These are phyloP conservation scores for Madoqua kirkii DNA, from an alignment of 2,113 vertebrate species.

Conservation along the genomic window DNA sequence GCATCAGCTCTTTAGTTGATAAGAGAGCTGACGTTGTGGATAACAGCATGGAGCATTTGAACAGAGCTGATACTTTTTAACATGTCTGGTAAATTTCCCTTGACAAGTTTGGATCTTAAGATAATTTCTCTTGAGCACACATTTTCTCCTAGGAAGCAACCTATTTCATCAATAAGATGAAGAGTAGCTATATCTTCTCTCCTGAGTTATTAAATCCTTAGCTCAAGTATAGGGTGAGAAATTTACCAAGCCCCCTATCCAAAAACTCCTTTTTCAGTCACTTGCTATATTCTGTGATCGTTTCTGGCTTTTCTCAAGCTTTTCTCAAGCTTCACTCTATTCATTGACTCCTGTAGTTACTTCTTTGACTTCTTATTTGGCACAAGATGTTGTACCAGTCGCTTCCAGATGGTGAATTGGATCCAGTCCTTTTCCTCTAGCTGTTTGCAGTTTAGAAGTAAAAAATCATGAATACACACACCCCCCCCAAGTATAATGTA, in stretches of 20 bases:
- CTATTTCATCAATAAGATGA: not conserved
- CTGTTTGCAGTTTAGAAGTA: not conserved
- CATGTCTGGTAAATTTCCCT: not conserved
- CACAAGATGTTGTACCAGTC: not conserved
- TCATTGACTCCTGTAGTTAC: not conserved
- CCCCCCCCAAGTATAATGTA: not conserved
- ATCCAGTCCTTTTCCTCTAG: not conserved
- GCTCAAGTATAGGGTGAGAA: not conserved
- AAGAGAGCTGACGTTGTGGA: not conserved
- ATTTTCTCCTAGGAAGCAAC: not conserved
- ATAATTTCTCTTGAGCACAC: not conserved
- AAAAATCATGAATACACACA: not conserved
- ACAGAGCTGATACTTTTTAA: not conserved
- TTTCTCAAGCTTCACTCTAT: not conserved
- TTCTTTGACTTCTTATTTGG: not conserved
- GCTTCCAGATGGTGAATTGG: not conserved
- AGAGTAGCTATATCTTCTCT: not conserved
- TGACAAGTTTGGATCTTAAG: not conserved
- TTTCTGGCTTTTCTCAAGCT: not conserved
- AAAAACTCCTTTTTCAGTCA: not conserved
- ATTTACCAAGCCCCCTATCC: not conserved
- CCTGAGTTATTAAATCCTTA: not conserved
- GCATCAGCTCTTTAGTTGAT: not conserved
- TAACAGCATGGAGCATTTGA: not conserved
- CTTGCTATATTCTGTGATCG: not conserved